These are phyloP conservation scores for Hippocampus barbouri DNA, from an alignment of 2,113 vertebrate species.

Conservation along the genomic window DNA sequence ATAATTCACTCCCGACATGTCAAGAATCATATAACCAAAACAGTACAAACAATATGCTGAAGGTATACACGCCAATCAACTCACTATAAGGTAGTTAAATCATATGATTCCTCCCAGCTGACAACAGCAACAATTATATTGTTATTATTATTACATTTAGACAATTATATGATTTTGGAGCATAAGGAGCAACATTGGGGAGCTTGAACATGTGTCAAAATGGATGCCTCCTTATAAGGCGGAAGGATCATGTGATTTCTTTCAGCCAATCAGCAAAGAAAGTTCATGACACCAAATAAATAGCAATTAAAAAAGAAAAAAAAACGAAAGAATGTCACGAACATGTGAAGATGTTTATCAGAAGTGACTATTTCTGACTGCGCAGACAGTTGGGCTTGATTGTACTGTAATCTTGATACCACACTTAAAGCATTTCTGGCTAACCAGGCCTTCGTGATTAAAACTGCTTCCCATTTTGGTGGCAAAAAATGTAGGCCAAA, in stretches of 20 bases:
- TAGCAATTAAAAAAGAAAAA: background rate
- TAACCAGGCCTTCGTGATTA: background rate
- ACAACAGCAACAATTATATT: too few species aligned
- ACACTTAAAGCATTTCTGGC: background rate
- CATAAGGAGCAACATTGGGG: too few species aligned
- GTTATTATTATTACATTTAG: too few species aligned
- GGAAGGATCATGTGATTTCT: background rate
- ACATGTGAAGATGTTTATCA: background rate
- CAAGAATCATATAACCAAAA: too few species aligned
- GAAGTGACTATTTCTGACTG: background rate
- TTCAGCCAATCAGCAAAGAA: background rate
- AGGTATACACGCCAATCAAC: too few species aligned
- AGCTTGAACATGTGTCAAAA: background rate
- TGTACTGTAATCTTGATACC: slow-evolving; percentile 4
- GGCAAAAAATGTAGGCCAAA: background rate
- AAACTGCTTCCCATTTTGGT: background rate
- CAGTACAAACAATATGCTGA: too few species aligned
- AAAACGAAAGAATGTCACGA: background rate
- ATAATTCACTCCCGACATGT: too few species aligned
- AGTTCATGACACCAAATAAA: background rate
- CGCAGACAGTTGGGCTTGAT: background rate
- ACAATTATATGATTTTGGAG: too few species aligned
- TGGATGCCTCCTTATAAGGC: background rate
- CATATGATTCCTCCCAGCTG: too few species aligned
- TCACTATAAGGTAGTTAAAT: too few species aligned